phyloP scores from a whole-genome alignment of 1,140 invertebrate genomes.

The Drosophila watanabei region DNA sequence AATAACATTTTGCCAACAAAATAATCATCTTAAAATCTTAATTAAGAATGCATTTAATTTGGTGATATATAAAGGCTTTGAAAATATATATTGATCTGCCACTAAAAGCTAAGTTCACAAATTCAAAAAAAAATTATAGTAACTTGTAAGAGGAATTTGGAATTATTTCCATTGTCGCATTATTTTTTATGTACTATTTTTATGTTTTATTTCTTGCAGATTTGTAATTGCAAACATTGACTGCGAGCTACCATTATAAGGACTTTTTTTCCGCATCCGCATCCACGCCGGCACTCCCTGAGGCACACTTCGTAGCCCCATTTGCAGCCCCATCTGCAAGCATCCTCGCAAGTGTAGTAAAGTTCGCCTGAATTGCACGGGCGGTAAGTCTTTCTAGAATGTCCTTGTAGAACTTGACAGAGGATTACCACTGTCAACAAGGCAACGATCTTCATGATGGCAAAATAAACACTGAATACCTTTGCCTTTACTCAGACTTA shows the following conservation, averaged over 20 bases:
- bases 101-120: too few relatives aligned
- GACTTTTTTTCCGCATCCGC: background rate
- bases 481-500: too few relatives aligned
- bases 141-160: too few relatives aligned
- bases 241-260: background rate
- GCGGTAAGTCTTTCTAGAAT: background rate
- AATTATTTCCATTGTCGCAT: too few relatives aligned
- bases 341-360: conserved; percentile 14
- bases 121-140: too few relatives aligned
- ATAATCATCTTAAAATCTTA: too few relatives aligned
- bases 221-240: background rate
- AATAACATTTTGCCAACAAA: too few relatives aligned
- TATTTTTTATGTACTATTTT: too few relatives aligned
- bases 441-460: conserved; percentile 15
- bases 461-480: background rate
- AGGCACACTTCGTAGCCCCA: background rate
- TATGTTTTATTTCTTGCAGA: too few relatives aligned
- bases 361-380: background rate
- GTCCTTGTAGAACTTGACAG: background rate
- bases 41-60: too few relatives aligned
- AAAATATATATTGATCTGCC: too few relatives aligned
- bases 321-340: conserved; percentile 9
- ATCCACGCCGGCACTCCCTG: background rate
- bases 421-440: background rate
- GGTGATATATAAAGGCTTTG: too few relatives aligned